Evolutionary conservation across 2,888 invertebrate genomes (phyloP), one percentile per base, ranked within the genome.

Genomic region (Cataglyphis albicans): DNA sequence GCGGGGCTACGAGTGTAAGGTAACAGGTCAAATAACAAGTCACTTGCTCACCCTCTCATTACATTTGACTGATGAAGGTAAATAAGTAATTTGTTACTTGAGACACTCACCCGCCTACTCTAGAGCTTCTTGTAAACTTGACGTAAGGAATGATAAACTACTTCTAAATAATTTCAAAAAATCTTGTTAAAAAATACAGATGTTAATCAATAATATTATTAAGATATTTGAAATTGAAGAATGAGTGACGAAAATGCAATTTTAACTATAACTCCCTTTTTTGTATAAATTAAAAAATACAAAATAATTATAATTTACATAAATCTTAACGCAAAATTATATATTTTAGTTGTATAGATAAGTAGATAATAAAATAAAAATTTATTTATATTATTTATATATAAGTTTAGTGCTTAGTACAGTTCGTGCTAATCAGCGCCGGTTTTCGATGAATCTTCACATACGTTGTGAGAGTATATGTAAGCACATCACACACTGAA

Each of bases 11-110:
- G 10, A 59, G 38, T 18, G 38, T 18, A 41, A 73, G 4, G n/a
- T 38, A 52, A 7, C 7, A 41, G 41, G 38, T 73, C 73, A 73
- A 73, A 73, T 41, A 59, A 41, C 59, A 73, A 59, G 59, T 73
- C 59, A 59, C 59, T 29, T 59, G 38, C 12, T 73, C 29, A 73
- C 41, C 59, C 59, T 29, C 29, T 73, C 72, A 41, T 73, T 73
- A 59, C 12, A 5, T 41, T 73, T 59, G 55, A 70, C 55, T 55
- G 25, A 73, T 73, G 59, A 73, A 73, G 29, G 59, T 41, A 25
- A 59, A 59, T 25, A 73, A 29, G 41, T 18, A 59, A 59, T 73
- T 72, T 73, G 73, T 73, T 73, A 73, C 73, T 73, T 59, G 73
- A 73, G 29, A 73, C 32, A 7, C 29, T 73, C n/a, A 18, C 15